Evolutionary conservation across 2,797 vertebrate genomes (phyloP).

Genomic region (Heterohyrax brucei): DNA sequence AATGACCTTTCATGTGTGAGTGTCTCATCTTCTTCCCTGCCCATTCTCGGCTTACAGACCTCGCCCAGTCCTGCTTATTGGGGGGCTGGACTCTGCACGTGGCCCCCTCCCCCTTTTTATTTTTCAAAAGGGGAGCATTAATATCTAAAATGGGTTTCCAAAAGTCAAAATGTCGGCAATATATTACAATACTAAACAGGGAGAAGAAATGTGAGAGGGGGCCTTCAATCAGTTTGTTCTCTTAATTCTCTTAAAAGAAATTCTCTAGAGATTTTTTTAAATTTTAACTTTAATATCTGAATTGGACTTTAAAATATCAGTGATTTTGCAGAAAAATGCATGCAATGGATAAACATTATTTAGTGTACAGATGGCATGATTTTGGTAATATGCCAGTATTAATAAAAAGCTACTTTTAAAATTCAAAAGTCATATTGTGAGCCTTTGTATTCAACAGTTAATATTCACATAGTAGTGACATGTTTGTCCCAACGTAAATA

Average conservation of each 20-base stretch:
- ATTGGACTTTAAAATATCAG: not conserved
- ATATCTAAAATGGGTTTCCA: not conserved
- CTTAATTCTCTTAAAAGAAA: not conserved
- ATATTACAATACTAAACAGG: not conserved
- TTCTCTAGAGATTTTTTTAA: not conserved
- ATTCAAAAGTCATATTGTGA: not conserved
- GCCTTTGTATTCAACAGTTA: not conserved
- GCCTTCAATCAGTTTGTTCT: not conserved
- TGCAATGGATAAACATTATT: not conserved
- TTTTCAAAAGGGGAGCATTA: not conserved
- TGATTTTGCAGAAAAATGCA: not conserved
- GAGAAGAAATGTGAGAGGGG: not conserved
- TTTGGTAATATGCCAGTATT: not conserved
- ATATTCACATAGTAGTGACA: not conserved
- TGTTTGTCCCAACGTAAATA: not conserved
- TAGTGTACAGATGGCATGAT: not conserved
- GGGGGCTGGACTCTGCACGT: too few relatives aligned
- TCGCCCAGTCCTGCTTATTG: too few relatives aligned
- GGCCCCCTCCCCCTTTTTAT: too few relatives aligned
- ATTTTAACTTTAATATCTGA: not conserved
- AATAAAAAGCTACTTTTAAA: not conserved
- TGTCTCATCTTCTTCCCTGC: too few relatives aligned
- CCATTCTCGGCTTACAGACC: too few relatives aligned
- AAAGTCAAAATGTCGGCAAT: not conserved
- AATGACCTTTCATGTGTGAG: too few relatives aligned